Base-by-base conservation (phyloP, 2,888 invertebrate genomes). In the Andrena haemorrhoa region DNA sequence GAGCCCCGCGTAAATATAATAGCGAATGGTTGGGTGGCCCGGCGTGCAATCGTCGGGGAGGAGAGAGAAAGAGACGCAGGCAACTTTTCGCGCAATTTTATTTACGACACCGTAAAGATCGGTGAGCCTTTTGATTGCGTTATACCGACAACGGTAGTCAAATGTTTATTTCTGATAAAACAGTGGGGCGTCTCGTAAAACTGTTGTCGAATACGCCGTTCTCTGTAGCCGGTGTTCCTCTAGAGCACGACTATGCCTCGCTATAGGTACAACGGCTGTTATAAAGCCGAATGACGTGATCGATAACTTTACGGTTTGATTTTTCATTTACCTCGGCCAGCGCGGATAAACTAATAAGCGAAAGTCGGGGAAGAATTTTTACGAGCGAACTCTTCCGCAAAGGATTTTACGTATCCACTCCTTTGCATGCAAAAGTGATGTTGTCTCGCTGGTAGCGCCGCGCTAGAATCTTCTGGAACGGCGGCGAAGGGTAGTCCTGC, bases 161-260 rank as follows among this genome's bases (percentile, higher is more conserved):
- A 89, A 88, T 91, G 88, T 90, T 92, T 90, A 91, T 91, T 89
- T 73, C 83, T 88, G 91, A 92, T 92, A 92, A 92, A 89, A 91
- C 87, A 77, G 60, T 26, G 29, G 72, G 35, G 12, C 47, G 35
- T 23, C 58, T 75, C 80, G 80, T 82, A 82, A 82, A 80, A 79
- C 60, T 33, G 64, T 79, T 75, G 64, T 69, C 20, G 74, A 65
- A 77, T 61, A 20, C 63, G 79, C 69, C 51, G 47, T 26, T 65
- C 12, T 75, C 49, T 26, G 2, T 35, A 51, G 33, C 58, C 10
- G 4, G 29, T n/a, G 49, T 20, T 68, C 26, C 12, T 29, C 23
- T 60, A 16, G 61, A 29, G 29, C 23, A 20, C 53, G 53, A 41
- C 20, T 2, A 49, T 56, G 20, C 26, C n/a, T 16, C 47, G 23